phyloP scores from a whole-genome alignment of 2,113 vertebrate species.

The Anguilla japonica region DNA sequence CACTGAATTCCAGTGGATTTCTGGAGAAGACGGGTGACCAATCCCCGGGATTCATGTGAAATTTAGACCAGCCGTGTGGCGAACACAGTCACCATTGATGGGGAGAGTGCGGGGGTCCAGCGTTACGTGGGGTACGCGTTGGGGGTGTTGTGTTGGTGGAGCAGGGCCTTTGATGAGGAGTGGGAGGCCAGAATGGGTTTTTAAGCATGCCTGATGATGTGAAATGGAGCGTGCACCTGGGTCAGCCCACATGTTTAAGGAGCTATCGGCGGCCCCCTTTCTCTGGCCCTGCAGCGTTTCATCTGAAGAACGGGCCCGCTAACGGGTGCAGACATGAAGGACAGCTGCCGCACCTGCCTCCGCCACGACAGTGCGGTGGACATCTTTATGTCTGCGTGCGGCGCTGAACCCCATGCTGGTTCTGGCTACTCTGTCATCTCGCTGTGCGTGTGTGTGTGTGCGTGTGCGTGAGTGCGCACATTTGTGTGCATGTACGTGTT shows the following conservation, averaged over 20 bases:
- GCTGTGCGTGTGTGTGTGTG: background rate
- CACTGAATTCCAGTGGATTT: constrained; percentile 3
- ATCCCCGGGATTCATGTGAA: background rate
- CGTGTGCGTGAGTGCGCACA: no score
- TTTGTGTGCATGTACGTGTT: background rate
- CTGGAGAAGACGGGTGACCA: background rate
- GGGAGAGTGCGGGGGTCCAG: background rate
- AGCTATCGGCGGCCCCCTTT: background rate
- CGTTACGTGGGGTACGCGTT: background rate
- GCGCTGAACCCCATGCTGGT: no score
- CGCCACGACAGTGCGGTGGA: no score
- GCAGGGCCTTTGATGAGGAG: background rate
- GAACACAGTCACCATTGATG: constrained; percentile 8
- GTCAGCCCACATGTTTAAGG: background rate
- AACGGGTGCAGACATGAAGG: no score
- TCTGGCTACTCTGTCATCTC: no score
- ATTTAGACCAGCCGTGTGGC: background rate
- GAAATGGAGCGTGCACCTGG: background rate
- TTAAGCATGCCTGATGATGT: background rate
- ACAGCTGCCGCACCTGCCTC: no score
- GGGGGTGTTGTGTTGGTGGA: background rate
- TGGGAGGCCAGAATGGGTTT: background rate
- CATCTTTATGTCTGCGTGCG: no score
- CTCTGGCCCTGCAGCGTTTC: no score
- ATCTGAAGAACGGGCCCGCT: no score